Evolutionary conservation across 2,797 vertebrate genomes (phyloP), one percentile per base, ranked within the genome.

Genomic region (Choloepus didactylus): DNA sequence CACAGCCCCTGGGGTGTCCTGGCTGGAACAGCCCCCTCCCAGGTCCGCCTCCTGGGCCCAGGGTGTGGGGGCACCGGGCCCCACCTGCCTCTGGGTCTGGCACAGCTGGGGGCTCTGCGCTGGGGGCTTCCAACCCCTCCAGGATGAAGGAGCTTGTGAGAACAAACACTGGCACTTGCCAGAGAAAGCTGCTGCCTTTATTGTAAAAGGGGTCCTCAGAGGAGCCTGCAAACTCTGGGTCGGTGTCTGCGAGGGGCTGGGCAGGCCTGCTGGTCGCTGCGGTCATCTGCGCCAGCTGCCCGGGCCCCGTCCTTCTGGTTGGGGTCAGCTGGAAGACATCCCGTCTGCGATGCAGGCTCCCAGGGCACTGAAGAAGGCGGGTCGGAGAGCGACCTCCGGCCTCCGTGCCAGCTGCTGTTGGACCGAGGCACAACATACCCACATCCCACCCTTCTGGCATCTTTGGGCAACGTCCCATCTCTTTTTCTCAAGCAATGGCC

Each of bases 311-410:
- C 15, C 9, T 59, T 41, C n/a, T 7, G 7, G 4, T 23, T 9
- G 54, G 70, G 0, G 25, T 3, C 51, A 3, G 41, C 35, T 16
- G 2, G 69, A 18, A 31, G 62, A 64, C 69, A 25, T 62, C 29
- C 46, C 0, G 1, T 44, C 49, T 16, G 1, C 41, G 85, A 29
- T 19, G 35, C 51, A 5, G 89, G 15, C 89, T 12, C 29, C 85
- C 64, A 5, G 25, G 27, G 0, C 5, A 21, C 67, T 35, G 70
- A 27, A 7, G 18, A 12, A 66, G 31, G 64, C 0, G 11, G 49
- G 51, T 18, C 21, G 3, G n/a, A 27, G 23, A 0, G 12, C n/a
- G 18, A 21, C 21, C 31, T 81, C 0, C 0, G 0, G 51, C 2
- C 0, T 60, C 12, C 0, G 35, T 10, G 27, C 38, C 77, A 29